Evolutionary conservation across 92 coral and sea anemone species (phyloP).

Genomic region (Umimayanthus chanpuru): DNA sequence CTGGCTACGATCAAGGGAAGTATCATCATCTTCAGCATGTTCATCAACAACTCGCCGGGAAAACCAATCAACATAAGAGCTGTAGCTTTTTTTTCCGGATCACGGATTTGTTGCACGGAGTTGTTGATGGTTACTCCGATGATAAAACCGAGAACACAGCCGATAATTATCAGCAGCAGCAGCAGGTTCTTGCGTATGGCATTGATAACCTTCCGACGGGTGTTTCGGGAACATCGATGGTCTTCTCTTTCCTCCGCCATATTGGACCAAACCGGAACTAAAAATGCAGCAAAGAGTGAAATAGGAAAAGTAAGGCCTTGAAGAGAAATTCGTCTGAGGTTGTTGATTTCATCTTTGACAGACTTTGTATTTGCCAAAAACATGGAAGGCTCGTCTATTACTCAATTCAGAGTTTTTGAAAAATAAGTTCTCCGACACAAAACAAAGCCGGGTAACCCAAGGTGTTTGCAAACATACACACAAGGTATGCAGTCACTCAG

Average conservation of each 20-base stretch:
- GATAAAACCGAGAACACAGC: conserved; percentile 75
- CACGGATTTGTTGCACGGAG: conserved; percentile 65
- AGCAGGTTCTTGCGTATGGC: conserved; percentile 55
- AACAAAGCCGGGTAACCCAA: too few relatives aligned
- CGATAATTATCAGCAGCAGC: conserved; percentile 68
- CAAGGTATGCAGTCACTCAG: too few relatives aligned
- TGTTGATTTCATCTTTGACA: too few relatives aligned
- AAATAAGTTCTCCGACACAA: too few relatives aligned
- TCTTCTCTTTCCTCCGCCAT: background rate
- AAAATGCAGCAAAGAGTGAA: too few relatives aligned
- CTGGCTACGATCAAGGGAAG: conserved; percentile 86
- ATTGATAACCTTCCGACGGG: background rate
- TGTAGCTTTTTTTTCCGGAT: conserved; percentile 66
- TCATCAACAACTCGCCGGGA: conserved; percentile 88
- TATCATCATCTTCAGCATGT: conserved; percentile 79
- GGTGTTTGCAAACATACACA: too few relatives aligned
- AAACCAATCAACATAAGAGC: conserved; percentile 80
- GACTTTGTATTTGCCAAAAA: too few relatives aligned
- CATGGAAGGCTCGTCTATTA: too few relatives aligned
- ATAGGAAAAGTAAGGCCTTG: too few relatives aligned
- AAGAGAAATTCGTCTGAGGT: too few relatives aligned
- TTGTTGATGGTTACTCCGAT: conserved; percentile 73
- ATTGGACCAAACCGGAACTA: background rate
- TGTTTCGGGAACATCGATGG: background rate
- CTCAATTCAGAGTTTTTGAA: too few relatives aligned